Evolutionary conservation across 2,888 invertebrate species (phyloP), one percentile per base, ranked within the genome.

Genomic region (Scotopteryx bipunctaria): DNA sequence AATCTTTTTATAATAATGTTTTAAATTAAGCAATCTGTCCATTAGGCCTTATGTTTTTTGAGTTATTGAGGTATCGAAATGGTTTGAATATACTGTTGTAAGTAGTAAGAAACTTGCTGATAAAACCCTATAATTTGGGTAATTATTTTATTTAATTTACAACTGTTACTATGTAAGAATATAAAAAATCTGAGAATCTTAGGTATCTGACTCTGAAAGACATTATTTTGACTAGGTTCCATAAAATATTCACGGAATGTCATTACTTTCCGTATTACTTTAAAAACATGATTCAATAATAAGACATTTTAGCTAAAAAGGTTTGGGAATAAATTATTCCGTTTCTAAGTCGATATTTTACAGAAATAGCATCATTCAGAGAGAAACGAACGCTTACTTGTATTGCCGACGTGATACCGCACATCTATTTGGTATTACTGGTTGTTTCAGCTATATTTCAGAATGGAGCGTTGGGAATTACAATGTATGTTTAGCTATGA

Each of bases 361-460:
- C 61, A 55, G 57, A 59, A 70, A 70, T 62, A 59, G 42, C 45
- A 54, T 69, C 51, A 70, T 75, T 75, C 69, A 59, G 48, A 49
- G 45, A 57, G 64, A 67, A 71, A 59, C 63, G 47, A 69, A 78
- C 66, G n/a, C 76, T 76, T 67, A 65, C 61, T 64, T 59, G 65
- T 70, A 77, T 72, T 67, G 69, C 60, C 66, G 69, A 73, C 73
- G 73, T 73, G 71, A 72, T 68, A 58, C 55, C 67, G 67, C 69
- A 72, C 51, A 64, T 66, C 63, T 63, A 71, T 72, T 67, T 59
- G 54, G 53, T 61, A 35, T 35, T 35, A 35, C 19, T 19, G 17
- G 11, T 2, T 5, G 35, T 19, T 19, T 11, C 35, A 3, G 19
- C 36, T 3, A 21, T 23, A 23, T 37, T 37, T 37, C n/a, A 37